Conservation (phyloP, 1,140 invertebrate species). For the Periplaneta americana region DNA sequence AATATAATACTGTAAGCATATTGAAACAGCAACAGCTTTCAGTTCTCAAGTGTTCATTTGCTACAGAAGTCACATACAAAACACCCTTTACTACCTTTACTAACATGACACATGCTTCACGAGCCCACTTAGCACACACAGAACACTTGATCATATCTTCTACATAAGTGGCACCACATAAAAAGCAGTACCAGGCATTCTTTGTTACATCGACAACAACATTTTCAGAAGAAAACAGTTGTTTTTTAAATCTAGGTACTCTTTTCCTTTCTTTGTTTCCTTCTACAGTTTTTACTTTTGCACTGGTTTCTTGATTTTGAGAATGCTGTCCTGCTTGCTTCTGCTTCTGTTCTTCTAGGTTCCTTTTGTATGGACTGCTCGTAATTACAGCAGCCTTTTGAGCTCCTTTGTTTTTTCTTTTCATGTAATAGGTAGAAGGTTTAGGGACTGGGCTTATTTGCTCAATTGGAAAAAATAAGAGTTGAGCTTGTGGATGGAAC, state of each 20-base stretch:
- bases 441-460: neutral
- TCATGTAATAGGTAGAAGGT: neutral
- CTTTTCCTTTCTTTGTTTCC: neutral
- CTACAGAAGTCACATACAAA: neutral
- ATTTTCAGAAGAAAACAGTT: neutral
- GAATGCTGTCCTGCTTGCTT: too few relatives aligned
- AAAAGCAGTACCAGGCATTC: neutral
- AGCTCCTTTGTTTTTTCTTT: neutral
- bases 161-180: neutral
- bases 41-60: neutral
- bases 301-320: neutral
- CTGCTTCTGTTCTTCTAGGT: too few relatives aligned
- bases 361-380: too few relatives aligned
- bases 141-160: neutral
- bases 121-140: neutral
- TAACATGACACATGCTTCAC: neutral
- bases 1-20: neutral
- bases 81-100: neutral
- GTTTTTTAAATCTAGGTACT: neutral
- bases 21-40: too few relatives aligned
- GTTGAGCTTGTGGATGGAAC: neutral
- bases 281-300: neutral
- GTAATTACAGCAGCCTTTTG: neutral
- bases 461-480: neutral
- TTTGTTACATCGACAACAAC: neutral